These are phyloP conservation scores for Drosophila vallismaia DNA, from an alignment of 2,888 invertebrate species.

Conservation along the genomic window DNA sequence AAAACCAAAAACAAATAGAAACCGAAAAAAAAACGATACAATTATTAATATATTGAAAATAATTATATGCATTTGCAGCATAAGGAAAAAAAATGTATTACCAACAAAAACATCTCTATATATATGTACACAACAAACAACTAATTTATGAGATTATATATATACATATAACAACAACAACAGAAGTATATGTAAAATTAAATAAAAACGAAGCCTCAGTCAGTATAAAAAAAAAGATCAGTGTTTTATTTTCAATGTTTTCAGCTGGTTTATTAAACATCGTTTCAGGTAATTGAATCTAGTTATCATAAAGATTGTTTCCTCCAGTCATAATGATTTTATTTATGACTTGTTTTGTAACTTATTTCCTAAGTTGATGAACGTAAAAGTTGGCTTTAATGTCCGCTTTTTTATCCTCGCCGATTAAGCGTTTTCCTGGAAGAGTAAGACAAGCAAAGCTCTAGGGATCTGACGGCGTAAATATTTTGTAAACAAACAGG, in stretches of 20 bases:
- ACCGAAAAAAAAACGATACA: slow-evolving; percentile 27
- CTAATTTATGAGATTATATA: slow-evolving; percentile 81
- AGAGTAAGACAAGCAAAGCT: slow-evolving; percentile 12
- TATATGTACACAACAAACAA: slow-evolving; percentile 53
- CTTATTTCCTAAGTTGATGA: neutral
- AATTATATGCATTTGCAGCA: slow-evolving; percentile 55
- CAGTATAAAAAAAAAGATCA: slow-evolving; percentile 81
- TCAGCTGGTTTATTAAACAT: slow-evolving; percentile 1
- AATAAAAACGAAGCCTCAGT: slow-evolving; percentile 84
- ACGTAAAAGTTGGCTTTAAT: slow-evolving; percentile 4
- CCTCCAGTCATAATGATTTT: slow-evolving; percentile 6
- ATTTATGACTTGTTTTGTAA: neutral
- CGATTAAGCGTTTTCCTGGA: slow-evolving; percentile 1
- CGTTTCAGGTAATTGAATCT: slow-evolving; percentile 19
- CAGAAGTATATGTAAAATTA: slow-evolving; percentile 72
- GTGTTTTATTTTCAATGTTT: slow-evolving; percentile 37
- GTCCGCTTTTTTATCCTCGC: slow-evolving; percentile 11
- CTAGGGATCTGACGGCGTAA: slow-evolving; percentile 45
- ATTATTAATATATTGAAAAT: slow-evolving; percentile 61
- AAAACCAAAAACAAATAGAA: slow-evolving; percentile 30
- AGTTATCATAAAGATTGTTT: slow-evolving; percentile 5
- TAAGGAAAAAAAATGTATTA: slow-evolving; percentile 57
- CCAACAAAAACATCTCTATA: slow-evolving; percentile 57
- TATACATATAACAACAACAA: slow-evolving; percentile 53
- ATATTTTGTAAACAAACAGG: slow-evolving; percentile 69